Evolutionary conservation across 1,140 invertebrate genomes (phyloP).

Genomic region (Potamilus streckersoni): DNA sequence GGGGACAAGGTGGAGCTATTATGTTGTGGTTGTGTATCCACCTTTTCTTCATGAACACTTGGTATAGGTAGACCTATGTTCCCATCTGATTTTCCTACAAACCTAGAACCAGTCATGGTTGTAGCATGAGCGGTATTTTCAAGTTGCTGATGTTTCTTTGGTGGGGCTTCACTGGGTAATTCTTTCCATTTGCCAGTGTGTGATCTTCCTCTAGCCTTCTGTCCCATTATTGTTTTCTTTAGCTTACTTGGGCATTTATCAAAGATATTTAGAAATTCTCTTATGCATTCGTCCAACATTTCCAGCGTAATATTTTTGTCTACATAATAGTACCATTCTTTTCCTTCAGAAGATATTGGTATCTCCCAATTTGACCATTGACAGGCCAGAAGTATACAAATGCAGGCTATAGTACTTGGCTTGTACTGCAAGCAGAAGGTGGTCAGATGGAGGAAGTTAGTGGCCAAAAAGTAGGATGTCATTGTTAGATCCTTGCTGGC

Average conservation of each 20-base stretch:
- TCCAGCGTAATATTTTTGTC: conserved; percentile 88
- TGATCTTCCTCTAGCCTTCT: conserved; percentile 45
- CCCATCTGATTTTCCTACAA: no score
- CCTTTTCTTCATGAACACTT: no score
- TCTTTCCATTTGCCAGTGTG: no score
- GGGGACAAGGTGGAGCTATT: no score
- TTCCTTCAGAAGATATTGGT: conserved; percentile 89
- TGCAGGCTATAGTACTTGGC: conserved; percentile 95
- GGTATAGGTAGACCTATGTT: no score
- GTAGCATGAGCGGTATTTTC: no score
- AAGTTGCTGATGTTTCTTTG: no score
- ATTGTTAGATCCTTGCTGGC: conserved; percentile 95
- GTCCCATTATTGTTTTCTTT: conserved; percentile 86
- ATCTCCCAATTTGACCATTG: conserved; percentile 98
- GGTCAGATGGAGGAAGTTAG: conserved; percentile 95
- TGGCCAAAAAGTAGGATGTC: conserved; percentile 98
- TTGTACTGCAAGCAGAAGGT: conserved; percentile 97
- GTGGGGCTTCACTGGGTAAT: no score
- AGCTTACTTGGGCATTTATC: conserved; percentile 91
- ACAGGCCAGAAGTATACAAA: conserved; percentile 96
- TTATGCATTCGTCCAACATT: conserved; percentile 74
- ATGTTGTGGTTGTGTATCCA: no score
- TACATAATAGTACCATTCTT: conserved; percentile 95
- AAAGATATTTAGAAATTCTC: conserved; percentile 87
- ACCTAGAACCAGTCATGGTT: no score